Evolutionary conservation across 2,797 vertebrate genomes (phyloP).

Genomic region (Peromyscus aztecus): DNA sequence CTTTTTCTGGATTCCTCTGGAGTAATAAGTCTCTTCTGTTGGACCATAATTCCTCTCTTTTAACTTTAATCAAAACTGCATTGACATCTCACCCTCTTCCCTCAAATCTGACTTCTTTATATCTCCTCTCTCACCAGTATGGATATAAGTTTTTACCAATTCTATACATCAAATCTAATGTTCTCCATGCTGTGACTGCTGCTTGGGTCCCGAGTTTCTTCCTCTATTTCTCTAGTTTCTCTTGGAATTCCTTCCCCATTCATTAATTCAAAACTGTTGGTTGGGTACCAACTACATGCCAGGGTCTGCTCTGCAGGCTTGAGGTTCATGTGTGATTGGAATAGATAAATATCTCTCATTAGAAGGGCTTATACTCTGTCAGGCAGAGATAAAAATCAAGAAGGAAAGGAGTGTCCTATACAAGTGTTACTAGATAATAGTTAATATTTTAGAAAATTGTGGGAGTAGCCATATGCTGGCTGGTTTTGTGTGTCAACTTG

Average conservation of each 20-base stretch:
- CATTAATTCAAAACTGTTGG: background rate
- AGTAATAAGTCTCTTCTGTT: conserved; percentile 68
- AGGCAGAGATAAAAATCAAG: background rate
- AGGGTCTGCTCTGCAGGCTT: background rate
- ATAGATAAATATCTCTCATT: background rate
- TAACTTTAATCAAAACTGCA: conserved; percentile 77
- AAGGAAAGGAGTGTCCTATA: background rate
- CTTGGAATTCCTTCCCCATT: background rate
- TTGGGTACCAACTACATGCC: background rate
- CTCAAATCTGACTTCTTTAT: conserved; percentile 42
- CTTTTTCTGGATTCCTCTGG: conserved; percentile 71
- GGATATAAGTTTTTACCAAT: background rate
- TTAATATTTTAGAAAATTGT: background rate
- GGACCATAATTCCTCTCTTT: conserved; percentile 69
- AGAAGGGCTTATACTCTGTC: background rate
- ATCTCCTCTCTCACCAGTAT: background rate
- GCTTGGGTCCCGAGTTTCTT: background rate
- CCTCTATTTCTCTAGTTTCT: background rate
- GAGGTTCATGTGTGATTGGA: background rate
- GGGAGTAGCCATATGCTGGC: background rate
- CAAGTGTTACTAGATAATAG: background rate
- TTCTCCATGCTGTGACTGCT: background rate
- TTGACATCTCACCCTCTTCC: conserved; percentile 54
- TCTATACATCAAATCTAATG: no score
- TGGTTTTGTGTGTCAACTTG: background rate